phyloP scores from a whole-genome alignment of 1,140 invertebrate species.

The Camponotus floridanus region DNA sequence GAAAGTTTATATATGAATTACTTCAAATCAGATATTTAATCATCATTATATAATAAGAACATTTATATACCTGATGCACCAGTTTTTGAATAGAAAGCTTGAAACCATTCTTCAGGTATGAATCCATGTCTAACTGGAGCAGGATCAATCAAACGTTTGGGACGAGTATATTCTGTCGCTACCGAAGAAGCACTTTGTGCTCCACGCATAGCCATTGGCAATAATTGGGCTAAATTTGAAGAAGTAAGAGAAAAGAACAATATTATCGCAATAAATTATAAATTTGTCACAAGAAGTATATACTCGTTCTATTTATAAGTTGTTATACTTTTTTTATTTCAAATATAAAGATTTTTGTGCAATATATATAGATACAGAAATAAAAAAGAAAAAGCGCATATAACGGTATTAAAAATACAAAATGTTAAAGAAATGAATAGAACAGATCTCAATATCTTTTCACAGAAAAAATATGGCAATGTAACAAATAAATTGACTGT shows the following conservation, averaged over 20 bases:
- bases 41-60: conserved; percentile 8
- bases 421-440: not conserved
- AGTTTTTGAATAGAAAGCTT: conserved; percentile 97
- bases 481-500: not conserved
- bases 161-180: conserved; percentile 45
- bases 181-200: conserved; percentile 44
- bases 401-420: not conserved
- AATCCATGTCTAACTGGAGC: conserved; percentile 93
- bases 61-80: conserved; percentile 91
- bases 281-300: not conserved
- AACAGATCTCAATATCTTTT: not conserved
- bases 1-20: not conserved
- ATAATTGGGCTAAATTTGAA: conserved; percentile 27
- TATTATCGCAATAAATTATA: not conserved
- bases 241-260: not conserved
- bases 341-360: not conserved
- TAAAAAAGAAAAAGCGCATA: not conserved
- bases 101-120: conserved; percentile 98
- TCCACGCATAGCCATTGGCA: conserved; percentile 25
- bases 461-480: not conserved
- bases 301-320: no score
- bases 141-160: conserved; percentile 73
- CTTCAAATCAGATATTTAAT: not conserved
- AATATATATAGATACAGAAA: not conserved
- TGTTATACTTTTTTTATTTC: not conserved